Percentiles rank a stretch among this genome's conserved stretches.
phyloP scores from a whole-genome alignment of 2,888 invertebrate species.

The Spatulosminthurus flaviceps region DNA sequence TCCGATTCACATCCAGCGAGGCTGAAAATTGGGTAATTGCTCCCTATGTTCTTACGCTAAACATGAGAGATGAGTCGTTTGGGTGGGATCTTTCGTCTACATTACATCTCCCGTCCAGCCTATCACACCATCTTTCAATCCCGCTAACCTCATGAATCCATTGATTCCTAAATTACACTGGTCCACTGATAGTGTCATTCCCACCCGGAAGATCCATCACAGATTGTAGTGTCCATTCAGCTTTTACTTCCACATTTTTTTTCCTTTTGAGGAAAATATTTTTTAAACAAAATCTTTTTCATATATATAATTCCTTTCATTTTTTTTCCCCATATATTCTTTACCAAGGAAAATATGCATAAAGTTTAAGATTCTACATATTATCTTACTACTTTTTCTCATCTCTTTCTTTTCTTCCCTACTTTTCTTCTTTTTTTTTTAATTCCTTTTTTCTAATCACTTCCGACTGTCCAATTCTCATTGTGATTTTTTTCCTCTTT shows the following conservation, averaged over 20 bases:
- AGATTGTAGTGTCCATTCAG: conserved; percentile 42
- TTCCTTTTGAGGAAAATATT: no score
- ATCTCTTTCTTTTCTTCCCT: neutral
- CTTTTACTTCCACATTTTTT: conserved; percentile 23
- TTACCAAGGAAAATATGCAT: neutral
- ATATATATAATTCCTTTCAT: neutral
- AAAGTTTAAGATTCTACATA: no score
- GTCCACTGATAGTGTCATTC: conserved; percentile 51
- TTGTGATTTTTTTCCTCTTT: neutral
- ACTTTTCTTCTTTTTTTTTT: neutral
- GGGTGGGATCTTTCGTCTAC: conserved; percentile 34
- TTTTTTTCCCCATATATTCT: neutral
- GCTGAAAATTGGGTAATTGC: conserved; percentile 62
- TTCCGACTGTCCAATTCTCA: neutral
- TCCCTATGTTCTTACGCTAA: conserved; percentile 50
- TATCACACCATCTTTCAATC: conserved; percentile 50
- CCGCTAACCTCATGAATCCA: conserved; percentile 50
- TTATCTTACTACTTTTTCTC: neutral
- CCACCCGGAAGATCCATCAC: conserved; percentile 48
- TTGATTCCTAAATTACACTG: conserved; percentile 50
- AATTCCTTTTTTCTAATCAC: neutral
- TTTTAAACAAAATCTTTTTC: conserved; percentile 36
- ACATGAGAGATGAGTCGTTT: conserved; percentile 43
- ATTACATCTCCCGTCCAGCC: conserved; percentile 25
- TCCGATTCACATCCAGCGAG: conserved; percentile 59